Evolutionary conservation across 2,797 vertebrate species (phyloP).

Genomic region (Nothura maculosa): DNA sequence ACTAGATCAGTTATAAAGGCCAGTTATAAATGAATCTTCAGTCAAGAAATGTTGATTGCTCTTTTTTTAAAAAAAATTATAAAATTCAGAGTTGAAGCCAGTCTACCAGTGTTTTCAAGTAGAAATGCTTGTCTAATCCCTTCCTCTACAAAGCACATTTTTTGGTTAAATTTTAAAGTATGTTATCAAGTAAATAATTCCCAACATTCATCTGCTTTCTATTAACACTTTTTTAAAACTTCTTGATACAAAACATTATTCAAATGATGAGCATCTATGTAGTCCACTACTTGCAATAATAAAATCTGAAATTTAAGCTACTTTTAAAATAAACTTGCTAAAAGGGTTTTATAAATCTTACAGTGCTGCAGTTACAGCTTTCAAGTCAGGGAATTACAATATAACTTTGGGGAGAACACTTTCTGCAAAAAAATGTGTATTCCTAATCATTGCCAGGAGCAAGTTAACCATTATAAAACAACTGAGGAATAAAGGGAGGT

Average conservation of each 20-base stretch:
- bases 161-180: not conserved
- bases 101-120: not conserved
- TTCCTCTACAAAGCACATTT: not conserved
- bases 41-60: not conserved
- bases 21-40: not conserved
- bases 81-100: not conserved
- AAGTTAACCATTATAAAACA: not conserved
- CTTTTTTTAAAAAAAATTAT: not conserved
- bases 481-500: not conserved
- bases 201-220: not conserved
- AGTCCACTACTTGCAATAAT: not conserved
- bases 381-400: not conserved
- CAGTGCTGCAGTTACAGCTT: not conserved
- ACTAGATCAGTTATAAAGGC: not conserved
- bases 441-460: not conserved
- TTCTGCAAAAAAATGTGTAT: not conserved
- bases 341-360: not conserved
- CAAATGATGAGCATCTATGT: not conserved
- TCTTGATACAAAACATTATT: not conserved
- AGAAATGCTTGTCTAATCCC: not conserved
- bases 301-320: not conserved
- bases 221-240: not conserved
- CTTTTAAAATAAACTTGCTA: not conserved
- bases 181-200: not conserved
- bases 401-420: not conserved